phyloP scores from a whole-genome alignment of 2,888 invertebrate species.

The Drosophila stalkeri region DNA sequence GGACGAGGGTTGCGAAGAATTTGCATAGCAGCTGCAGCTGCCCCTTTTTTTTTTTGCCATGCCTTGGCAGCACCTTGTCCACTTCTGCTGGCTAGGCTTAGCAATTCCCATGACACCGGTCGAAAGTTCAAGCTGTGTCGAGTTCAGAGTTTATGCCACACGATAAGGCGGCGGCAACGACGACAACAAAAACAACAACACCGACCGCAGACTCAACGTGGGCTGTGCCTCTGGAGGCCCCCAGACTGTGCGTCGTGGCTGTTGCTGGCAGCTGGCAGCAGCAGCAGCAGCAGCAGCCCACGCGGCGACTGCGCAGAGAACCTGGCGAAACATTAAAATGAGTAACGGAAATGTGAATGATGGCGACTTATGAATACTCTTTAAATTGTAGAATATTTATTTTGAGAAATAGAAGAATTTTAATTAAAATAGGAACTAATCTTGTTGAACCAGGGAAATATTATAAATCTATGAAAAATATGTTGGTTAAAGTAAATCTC shows the following conservation, averaged over 20 bases:
- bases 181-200: constrained; percentile 5
- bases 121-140: constrained; percentile 60
- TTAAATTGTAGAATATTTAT: neutral
- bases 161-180: constrained; percentile 47
- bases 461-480: neutral
- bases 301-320: constrained; percentile 45
- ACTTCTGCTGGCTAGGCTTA: constrained; percentile 12
- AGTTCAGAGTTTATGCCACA: constrained; percentile 64
- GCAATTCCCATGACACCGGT: constrained; percentile 59
- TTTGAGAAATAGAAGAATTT: neutral
- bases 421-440: neutral
- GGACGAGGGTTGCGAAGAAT: constrained; percentile 46
- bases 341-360: neutral
- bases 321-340: constrained; percentile 20
- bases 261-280: constrained; percentile 46
- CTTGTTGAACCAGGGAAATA: neutral
- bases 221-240: constrained; percentile 39
- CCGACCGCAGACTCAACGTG: constrained; percentile 41
- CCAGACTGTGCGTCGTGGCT: constrained; percentile 52
- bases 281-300: constrained; percentile 27
- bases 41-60: neutral
- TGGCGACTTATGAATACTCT: constrained; percentile 14
- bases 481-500: neutral
- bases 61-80: constrained; percentile 30
- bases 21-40: constrained; percentile 55